These are phyloP conservation scores for Spheniscus mendiculus DNA, from an alignment of 2,113 vertebrate species.

Conservation along the genomic window DNA sequence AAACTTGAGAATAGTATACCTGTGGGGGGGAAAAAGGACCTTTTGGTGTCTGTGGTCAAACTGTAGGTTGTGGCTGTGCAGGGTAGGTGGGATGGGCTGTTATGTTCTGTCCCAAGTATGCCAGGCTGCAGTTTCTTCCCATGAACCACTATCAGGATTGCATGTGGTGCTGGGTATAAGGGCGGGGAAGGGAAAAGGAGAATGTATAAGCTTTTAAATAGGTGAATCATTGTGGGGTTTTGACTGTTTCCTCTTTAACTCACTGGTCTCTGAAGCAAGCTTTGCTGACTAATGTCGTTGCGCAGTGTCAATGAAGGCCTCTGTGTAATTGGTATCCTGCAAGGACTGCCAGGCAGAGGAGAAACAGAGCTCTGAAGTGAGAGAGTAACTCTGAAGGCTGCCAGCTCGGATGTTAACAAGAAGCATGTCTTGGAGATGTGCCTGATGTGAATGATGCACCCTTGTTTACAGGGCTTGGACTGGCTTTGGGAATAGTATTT, in stretches of 20 bases:
- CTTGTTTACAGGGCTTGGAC: neutral
- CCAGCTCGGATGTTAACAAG: neutral
- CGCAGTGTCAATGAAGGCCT: neutral
- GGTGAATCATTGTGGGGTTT: neutral
- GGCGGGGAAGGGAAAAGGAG: neutral
- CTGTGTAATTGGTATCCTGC: neutral
- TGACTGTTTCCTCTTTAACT: neutral
- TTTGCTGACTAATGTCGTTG: neutral
- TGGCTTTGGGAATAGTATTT: neutral
- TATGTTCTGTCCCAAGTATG: neutral
- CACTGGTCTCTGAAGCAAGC: neutral
- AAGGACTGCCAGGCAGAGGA: neutral
- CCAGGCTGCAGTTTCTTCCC: neutral
- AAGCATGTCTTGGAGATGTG: neutral
- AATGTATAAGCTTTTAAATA: neutral
- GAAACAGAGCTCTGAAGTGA: neutral
- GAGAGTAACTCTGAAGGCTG: neutral
- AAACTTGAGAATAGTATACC: neutral
- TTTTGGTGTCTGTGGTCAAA: neutral
- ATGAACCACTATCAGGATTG: neutral
- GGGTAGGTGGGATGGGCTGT: neutral
- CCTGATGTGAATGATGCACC: neutral
- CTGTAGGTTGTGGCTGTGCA: neutral
- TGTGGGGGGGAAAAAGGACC: neutral
- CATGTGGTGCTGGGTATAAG: neutral